These are phyloP conservation scores for Melangyna quadrimaculata DNA, from an alignment of 2,888 invertebrate genomes.

Conservation along the genomic window DNA sequence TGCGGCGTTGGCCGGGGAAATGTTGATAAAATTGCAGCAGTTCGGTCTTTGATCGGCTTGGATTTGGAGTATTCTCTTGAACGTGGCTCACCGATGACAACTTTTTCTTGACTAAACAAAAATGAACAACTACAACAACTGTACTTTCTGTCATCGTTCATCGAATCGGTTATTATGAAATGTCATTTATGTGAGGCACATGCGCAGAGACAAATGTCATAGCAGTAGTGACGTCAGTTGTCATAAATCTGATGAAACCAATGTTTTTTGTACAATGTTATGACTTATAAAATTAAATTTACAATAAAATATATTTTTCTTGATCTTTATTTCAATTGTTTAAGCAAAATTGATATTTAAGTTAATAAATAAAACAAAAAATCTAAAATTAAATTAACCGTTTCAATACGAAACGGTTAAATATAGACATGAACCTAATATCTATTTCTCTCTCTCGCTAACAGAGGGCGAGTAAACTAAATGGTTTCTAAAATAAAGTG, in stretches of 20 bases:
- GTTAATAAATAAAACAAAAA: neutral
- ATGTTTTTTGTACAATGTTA: neutral
- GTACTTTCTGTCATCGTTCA: conserved; percentile 11
- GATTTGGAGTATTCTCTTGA: neutral
- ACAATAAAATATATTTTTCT: neutral
- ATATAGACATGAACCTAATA: neutral
- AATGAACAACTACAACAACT: neutral
- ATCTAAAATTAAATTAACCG: neutral
- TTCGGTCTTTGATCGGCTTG: neutral
- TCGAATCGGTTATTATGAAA: neutral
- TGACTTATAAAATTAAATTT: neutral
- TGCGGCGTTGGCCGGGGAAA: conserved; percentile 7
- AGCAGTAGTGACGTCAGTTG: neutral
- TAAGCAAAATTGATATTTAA: neutral
- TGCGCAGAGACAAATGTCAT: conserved; percentile 5
- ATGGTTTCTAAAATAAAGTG: neutral
- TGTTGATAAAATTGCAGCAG: conserved; percentile 4
- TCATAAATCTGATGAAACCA: neutral
- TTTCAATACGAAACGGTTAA: neutral
- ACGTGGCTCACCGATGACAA: neutral
- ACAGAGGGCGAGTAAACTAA: neutral
- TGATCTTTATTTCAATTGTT: neutral
- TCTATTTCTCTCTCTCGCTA: rapidly evolving
- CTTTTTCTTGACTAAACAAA: neutral
- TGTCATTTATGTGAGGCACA: neutral